Conservation (phyloP, 2,113 vertebrate species). For the Anolis carolinensis region DNA sequence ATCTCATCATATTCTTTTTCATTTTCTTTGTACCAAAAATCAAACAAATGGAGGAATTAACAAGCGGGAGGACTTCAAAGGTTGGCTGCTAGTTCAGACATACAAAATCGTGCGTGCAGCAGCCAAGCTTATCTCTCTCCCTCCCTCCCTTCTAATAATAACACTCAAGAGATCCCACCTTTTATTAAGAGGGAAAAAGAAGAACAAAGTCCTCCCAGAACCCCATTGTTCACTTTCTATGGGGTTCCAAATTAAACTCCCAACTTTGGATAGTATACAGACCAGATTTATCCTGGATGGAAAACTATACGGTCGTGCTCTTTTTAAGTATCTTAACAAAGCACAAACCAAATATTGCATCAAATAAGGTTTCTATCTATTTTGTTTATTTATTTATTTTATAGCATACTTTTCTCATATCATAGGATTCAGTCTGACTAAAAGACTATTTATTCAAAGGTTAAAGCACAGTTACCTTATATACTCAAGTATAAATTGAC, state of each 20-base stretch:
- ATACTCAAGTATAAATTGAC: no score
- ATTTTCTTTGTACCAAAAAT: constrained; percentile 93
- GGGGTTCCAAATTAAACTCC: constrained; percentile 60
- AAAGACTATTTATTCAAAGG: no score
- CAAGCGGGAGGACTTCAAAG: constrained; percentile 82
- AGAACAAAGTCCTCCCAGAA: constrained; percentile 74
- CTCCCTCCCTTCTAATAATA: constrained; percentile 77
- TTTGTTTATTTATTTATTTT: no score
- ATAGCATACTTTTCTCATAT: no score
- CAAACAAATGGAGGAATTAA: constrained; percentile 89
- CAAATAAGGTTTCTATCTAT: background rate
- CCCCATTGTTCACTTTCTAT: constrained; percentile 66
- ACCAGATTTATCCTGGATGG: constrained; percentile 15
- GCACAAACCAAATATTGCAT: background rate
- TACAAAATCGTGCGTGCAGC: constrained; percentile 79
- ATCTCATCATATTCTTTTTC: constrained; percentile 92
- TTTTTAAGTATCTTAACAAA: background rate
- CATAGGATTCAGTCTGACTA: no score
- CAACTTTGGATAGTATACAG: constrained; percentile 54
- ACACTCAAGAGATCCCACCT: constrained; percentile 74
- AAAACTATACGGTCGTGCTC: constrained; percentile 20
- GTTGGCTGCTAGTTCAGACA: constrained; percentile 79
- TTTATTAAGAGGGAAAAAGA: constrained; percentile 69
- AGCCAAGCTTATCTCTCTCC: constrained; percentile 82
- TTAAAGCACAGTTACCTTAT: no score